Evolutionary conservation across 2,888 invertebrate genomes (phyloP).

Genomic region (Ceriagrion tenellum): DNA sequence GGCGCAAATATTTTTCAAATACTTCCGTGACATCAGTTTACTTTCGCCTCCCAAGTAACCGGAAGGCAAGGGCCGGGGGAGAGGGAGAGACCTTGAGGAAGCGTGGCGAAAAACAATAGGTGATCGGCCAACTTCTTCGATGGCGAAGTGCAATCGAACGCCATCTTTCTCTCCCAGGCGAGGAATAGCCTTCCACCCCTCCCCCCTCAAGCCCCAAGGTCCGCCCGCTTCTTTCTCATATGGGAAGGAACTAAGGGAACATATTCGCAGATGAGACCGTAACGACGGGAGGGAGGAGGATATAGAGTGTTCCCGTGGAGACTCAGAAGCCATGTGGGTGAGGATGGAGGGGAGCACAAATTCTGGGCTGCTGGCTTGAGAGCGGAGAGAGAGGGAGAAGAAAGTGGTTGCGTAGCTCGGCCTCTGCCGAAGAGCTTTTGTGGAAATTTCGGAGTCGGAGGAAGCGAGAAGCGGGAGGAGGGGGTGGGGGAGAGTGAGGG

Average conservation of each 20-base stretch:
- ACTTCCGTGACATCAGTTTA: no score
- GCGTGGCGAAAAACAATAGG: background rate
- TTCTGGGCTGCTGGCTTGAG: background rate
- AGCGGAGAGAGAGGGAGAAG: background rate
- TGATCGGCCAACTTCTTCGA: background rate
- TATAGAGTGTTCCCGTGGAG: background rate
- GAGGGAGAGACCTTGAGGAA: background rate
- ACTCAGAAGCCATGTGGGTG: background rate
- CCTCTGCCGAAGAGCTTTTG: background rate
- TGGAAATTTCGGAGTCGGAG: background rate
- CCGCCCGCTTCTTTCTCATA: background rate
- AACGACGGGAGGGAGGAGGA: background rate
- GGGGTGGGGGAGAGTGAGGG: background rate
- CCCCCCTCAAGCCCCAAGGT: background rate
- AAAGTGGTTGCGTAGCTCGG: background rate
- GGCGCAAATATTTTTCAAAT: no score
- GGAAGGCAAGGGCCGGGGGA: background rate
- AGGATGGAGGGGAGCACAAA: background rate
- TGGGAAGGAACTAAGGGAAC: background rate
- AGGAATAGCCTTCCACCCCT: background rate
- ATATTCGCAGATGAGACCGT: conserved; percentile 24
- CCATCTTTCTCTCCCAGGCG: background rate
- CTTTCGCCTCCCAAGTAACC: no score
- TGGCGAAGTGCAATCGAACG: background rate
- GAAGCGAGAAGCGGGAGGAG: background rate